A percentile compares a stretch with the other conserved stretches of the same genome.
These are phyloP conservation scores for Acanthococcus lagerstroemiae DNA, from an alignment of 2,888 invertebrate genomes.

Conservation along the genomic window DNA sequence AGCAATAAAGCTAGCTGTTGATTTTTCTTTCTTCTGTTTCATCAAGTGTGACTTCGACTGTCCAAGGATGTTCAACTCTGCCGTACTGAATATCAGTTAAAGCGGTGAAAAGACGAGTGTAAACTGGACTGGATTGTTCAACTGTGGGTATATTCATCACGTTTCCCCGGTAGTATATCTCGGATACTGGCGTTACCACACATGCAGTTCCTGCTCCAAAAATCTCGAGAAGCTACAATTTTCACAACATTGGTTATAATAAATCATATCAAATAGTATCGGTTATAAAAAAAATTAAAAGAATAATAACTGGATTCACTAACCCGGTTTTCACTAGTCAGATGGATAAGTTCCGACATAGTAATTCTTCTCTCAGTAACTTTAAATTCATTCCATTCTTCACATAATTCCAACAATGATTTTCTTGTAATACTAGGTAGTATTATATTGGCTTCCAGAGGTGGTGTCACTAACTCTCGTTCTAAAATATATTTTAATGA, in stretches of 20 bases:
- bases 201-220: slow-evolving; percentile 99
- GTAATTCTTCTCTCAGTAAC: slow-evolving; percentile 70
- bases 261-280: not conserved
- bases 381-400: slow-evolving; percentile 76
- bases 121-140: slow-evolving; percentile 62
- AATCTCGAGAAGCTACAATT: slow-evolving; percentile 80
- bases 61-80: slow-evolving; percentile 70
- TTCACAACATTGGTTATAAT: not conserved
- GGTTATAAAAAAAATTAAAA: not conserved
- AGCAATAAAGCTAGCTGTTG: too few species aligned
- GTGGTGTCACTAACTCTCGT: slow-evolving; percentile 83
- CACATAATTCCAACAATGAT: slow-evolving; percentile 69
- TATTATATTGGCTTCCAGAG: slow-evolving; percentile 79
- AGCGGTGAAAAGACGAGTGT: slow-evolving; percentile 59
- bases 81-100: slow-evolving; percentile 87
- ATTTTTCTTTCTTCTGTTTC: too few species aligned
- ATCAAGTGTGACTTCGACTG: too few species aligned
- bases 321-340: slow-evolving; percentile 71
- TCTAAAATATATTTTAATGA: slow-evolving; percentile 63
- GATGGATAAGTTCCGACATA: slow-evolving; percentile 67
- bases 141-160: slow-evolving; percentile 62
- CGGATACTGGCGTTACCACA: slow-evolving; percentile 81
- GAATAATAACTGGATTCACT: too few species aligned
- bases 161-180: slow-evolving; percentile 66
- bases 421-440: slow-evolving; percentile 88